phyloP scores from a whole-genome alignment of 2,113 vertebrate genomes.

The Vulpes ferrilata region DNA sequence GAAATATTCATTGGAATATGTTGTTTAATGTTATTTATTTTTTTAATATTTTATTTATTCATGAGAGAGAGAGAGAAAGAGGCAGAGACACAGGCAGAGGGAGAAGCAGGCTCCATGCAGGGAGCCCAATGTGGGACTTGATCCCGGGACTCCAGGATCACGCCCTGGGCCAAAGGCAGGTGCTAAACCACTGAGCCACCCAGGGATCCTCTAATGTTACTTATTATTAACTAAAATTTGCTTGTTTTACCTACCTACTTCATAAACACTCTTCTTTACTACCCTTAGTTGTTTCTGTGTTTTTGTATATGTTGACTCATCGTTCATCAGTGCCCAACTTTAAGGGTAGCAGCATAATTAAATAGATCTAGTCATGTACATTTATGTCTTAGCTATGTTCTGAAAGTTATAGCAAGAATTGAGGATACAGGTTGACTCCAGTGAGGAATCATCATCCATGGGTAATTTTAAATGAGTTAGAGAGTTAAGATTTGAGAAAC shows the following conservation, averaged over 20 bases:
- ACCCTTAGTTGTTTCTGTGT: background rate
- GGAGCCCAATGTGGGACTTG: no score
- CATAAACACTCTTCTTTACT: background rate
- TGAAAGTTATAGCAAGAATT: background rate
- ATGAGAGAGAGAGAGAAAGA: no score
- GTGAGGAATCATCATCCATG: background rate
- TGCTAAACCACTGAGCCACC: no score
- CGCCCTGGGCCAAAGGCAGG: no score
- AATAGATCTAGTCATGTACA: background rate
- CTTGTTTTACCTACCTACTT: background rate
- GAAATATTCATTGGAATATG: background rate
- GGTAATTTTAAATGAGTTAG: slow-evolving; percentile 29
- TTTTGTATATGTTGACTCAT: background rate
- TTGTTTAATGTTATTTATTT: background rate
- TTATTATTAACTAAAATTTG: background rate
- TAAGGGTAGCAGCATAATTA: background rate
- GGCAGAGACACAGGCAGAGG: no score
- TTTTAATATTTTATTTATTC: no score
- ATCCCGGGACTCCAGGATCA: no score
- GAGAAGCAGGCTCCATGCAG: no score
- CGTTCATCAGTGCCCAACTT: background rate
- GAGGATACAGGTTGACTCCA: background rate
- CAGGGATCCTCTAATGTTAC: no score
- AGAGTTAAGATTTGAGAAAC: slow-evolving; percentile 7
- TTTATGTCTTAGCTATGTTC: background rate